Conservation (phyloP, 2,797 vertebrate species). For the Crenichthys baileyi region DNA sequence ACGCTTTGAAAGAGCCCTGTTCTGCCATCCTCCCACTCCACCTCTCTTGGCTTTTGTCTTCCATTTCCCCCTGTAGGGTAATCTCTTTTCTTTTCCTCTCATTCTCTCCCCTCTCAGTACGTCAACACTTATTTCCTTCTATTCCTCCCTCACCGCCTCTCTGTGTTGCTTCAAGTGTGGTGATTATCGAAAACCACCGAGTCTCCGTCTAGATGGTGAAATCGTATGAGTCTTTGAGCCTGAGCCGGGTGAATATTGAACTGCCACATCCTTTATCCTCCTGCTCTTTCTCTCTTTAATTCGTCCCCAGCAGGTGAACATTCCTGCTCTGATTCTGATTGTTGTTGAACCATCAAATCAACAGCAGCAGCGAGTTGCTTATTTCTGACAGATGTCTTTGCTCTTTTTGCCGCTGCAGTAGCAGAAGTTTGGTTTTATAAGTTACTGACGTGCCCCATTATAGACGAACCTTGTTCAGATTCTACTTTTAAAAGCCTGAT, state of each 20-base stretch:
- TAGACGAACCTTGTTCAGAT: constrained; percentile 38
- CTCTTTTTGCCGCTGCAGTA: constrained; percentile 19
- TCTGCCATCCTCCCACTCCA: constrained; percentile 75
- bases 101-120: constrained; percentile 14
- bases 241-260: constrained; percentile 59
- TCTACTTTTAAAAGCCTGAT: constrained; percentile 22
- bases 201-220: constrained; percentile 38
- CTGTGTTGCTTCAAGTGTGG: constrained; percentile 55
- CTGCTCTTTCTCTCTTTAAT: constrained; percentile 47
- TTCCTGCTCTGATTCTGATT: constrained; percentile 63
- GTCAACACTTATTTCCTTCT: constrained; percentile 59
- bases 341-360: constrained; percentile 44
- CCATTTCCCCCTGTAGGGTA: constrained; percentile 69
- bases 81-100: constrained; percentile 51
- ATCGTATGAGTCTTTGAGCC: constrained; percentile 38
- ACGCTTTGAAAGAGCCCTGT: constrained; percentile 64
- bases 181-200: constrained; percentile 67
- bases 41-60: constrained; percentile 74
- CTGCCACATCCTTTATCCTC: constrained; percentile 36
- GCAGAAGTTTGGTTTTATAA: constrained; percentile 19
- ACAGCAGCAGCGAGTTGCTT: constrained; percentile 37
- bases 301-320: constrained; percentile 59
- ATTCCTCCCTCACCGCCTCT: constrained; percentile 41
- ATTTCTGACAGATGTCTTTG: constrained; percentile 29
- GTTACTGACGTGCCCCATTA: constrained; percentile 29